Percentiles rank a stretch among this genome's conserved stretches.
Conservation (phyloP, 2,888 invertebrate species). For the Heliconius aoede region DNA sequence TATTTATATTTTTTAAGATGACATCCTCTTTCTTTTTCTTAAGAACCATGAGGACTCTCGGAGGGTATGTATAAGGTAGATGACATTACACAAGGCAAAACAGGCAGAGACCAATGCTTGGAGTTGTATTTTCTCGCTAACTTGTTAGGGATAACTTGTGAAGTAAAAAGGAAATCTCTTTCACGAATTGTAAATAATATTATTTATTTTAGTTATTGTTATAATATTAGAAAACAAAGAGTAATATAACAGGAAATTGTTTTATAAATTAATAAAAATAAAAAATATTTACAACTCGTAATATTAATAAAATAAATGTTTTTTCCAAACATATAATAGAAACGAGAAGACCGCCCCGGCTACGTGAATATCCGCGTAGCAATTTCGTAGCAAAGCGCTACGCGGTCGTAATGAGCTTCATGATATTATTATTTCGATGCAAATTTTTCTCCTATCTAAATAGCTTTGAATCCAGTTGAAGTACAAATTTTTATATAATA, state of each 20-base stretch:
- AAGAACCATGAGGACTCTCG: not conserved
- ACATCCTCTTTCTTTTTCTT: not conserved
- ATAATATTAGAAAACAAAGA: not conserved
- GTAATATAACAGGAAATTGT: not conserved
- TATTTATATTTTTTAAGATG: too few relatives aligned
- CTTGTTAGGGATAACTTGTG: not conserved
- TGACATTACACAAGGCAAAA: too few relatives aligned
- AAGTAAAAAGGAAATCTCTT: not conserved
- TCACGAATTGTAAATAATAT: not conserved
- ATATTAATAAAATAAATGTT: constrained; percentile 15
- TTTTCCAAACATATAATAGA: constrained; percentile 17
- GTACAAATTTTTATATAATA: not conserved
- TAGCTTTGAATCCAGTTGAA: constrained; percentile 9
- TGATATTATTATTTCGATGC: constrained; percentile 22
- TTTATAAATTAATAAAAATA: constrained; percentile 20
- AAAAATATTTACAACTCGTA: not conserved
- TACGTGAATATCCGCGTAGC: constrained; percentile 13
- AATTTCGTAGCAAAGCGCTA: constrained; percentile 27
- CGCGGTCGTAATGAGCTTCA: constrained; percentile 20
- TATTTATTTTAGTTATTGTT: not conserved
- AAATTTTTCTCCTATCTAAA: constrained; percentile 13
- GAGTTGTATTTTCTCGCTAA: not conserved
- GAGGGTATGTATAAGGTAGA: too few relatives aligned
- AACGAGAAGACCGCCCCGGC: constrained; percentile 5
- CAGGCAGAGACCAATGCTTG: not conserved